These are phyloP conservation scores for Alsophila aescularia DNA, from an alignment of 2,888 invertebrate genomes.

Conservation along the genomic window DNA sequence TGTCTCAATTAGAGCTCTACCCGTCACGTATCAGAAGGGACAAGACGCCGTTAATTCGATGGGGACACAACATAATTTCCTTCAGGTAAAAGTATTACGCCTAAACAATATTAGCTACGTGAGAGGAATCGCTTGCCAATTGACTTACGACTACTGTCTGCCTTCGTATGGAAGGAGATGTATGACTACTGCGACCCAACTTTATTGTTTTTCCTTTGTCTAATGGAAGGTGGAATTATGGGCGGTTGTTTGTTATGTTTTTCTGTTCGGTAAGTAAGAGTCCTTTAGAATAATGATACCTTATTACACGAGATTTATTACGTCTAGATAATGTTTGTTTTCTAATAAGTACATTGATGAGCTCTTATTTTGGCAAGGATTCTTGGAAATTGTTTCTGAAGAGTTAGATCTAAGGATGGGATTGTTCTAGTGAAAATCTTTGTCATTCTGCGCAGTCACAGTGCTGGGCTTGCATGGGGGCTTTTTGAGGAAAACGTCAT, in stretches of 20 bases:
- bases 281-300: constrained; percentile 17
- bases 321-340: neutral
- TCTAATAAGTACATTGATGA: neutral
- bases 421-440: no score
- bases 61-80: constrained; percentile 68
- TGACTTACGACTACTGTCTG: constrained; percentile 52
- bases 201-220: constrained; percentile 42
- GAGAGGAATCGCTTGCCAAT: constrained; percentile 62
- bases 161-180: constrained; percentile 37
- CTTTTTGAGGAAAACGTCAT: no score
- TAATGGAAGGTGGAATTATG: constrained; percentile 38
- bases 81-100: constrained; percentile 73
- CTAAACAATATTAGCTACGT: constrained; percentile 75
- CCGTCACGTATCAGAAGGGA: constrained; percentile 38
- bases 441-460: no score
- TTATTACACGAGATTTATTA: constrained; percentile 5
- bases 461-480: no score
- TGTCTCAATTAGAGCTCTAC: constrained; percentile 32
- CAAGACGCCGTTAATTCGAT: constrained; percentile 60
- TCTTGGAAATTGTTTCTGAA: no score
- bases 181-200: constrained; percentile 37
- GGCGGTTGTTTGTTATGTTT: constrained; percentile 28
- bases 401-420: no score
- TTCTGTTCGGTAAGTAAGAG: constrained; percentile 19
- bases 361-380: no score